Evolutionary conservation across 92 coral and sea anemone species (phyloP).

Genomic region (Bergia sp.): DNA sequence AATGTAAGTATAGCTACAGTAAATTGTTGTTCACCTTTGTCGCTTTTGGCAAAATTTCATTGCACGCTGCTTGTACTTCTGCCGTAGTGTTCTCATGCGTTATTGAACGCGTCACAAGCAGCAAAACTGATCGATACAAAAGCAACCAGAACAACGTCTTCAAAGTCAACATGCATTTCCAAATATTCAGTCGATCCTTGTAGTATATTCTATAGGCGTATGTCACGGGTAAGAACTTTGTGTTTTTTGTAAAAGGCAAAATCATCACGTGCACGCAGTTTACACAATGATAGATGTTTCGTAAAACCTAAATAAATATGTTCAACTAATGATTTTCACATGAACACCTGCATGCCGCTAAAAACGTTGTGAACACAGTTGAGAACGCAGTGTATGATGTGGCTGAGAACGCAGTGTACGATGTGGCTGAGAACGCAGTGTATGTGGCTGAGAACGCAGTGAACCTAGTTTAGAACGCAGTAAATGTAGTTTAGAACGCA

Average conservation of each 20-base stretch:
- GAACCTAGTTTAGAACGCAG: too few relatives aligned
- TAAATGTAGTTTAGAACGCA: background rate
- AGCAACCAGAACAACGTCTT: slow-evolving; percentile 8
- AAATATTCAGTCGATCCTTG: slow-evolving; percentile 6
- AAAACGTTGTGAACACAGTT: slow-evolving; percentile 7
- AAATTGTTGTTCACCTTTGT: background rate
- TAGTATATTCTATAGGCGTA: background rate
- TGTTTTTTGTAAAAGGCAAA: background rate
- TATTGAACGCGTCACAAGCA: background rate
- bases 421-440: too few relatives aligned
- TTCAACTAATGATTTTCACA: background rate
- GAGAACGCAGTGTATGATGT: background rate
- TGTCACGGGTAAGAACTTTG: background rate
- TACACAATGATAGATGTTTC: slow-evolving; percentile 1
- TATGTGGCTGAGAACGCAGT: too few relatives aligned
- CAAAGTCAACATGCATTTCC: slow-evolving; percentile 7
- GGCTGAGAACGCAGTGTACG: background rate
- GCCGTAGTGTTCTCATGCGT: background rate
- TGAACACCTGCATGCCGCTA: background rate
- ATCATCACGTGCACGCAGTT: background rate
- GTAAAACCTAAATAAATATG: background rate
- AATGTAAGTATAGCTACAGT: background rate
- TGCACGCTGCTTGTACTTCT: slow-evolving; percentile 6
- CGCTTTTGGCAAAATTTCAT: background rate
- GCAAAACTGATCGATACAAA: slow-evolving; percentile 10